Base-by-base conservation (phyloP, 2,113 vertebrate genomes). In the Pholis gunnellus region DNA sequence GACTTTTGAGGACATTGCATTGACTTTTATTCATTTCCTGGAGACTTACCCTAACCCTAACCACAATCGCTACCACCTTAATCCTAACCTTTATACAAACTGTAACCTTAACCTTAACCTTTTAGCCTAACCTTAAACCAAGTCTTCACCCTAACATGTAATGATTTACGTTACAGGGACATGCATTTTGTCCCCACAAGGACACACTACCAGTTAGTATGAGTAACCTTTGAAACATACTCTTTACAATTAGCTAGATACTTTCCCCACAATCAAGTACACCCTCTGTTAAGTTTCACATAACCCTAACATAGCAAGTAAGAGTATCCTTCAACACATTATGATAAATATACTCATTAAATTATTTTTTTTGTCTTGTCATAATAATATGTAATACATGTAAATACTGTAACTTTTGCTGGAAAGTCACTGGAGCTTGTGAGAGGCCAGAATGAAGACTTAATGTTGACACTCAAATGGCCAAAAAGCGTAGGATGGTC, bases 341-440 rank as follows among this genome's bases (percentile, higher is more conserved):
- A 60, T 29, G 34, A 38, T 64, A 48, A 60, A 79, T 18, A 50
- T 63, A 29, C 10, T 6, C 22, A 81, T 71, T 29, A 60, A 59
- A 14, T 60, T 75, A 75, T 57, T 15, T 75, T 63, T 72, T 59
- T 79, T 65, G 38, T 72, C 29, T 64, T 59, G 22, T 85, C 61
- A 46, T 73, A 13, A 66, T 75, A 80, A 75, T 46, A 14, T 87
- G 64, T 75, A 31, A 71, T 25, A 48, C 36, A 34, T 85, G 68
- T 80, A 74, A 80, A 83, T 73, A 77, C 44, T 72, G 11, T 73
- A 15, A 73, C 15, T n/a, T 48, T 11, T 56, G 27, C n/a, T 72
- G 67, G 56, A 78, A 74, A 68, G 3, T 11, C 56, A 46, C 44
- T 66, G 57, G 60, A 86, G 64, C 44, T 56, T 68, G 11, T 74